These are phyloP conservation scores for Tiliacea citrago DNA, from an alignment of 2,888 invertebrate species.

Conservation along the genomic window DNA sequence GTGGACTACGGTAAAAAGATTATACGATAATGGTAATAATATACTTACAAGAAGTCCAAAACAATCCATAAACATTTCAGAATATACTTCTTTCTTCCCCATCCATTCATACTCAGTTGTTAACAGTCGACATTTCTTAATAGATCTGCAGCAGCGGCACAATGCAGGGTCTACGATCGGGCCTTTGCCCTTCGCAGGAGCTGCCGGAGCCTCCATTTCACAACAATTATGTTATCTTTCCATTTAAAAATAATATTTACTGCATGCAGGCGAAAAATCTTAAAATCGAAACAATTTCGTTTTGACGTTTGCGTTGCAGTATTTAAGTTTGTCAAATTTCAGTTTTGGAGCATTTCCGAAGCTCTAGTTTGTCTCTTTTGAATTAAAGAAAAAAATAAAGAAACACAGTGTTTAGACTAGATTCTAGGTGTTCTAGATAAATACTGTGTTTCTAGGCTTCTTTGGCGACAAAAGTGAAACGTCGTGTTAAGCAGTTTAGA, in stretches of 20 bases:
- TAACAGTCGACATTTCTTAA: conserved; percentile 85
- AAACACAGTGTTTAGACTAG: no score
- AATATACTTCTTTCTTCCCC: conserved; percentile 83
- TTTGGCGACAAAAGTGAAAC: no score
- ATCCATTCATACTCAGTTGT: conserved; percentile 83
- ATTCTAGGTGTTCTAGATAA: no score
- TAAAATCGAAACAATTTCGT: conserved; percentile 49
- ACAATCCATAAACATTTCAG: conserved; percentile 87
- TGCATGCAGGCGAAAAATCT: not conserved
- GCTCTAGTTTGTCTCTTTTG: not conserved
- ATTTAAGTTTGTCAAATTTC: not conserved
- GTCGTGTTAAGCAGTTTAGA: no score
- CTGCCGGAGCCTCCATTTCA: conserved; percentile 69
- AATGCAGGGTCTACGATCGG: conserved; percentile 83
- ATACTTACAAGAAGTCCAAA: conserved; percentile 85
- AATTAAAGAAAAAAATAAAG: no score
- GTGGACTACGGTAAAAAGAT: not conserved
- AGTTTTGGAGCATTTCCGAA: conserved; percentile 10
- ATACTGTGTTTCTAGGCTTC: no score
- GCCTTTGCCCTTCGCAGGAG: conserved; percentile 74
- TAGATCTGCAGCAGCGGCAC: conserved; percentile 85
- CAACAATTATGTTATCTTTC: conserved; percentile 54
- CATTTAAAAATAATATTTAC: conserved; percentile 59
- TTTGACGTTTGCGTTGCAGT: conserved; percentile 44
- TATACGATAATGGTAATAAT: not conserved